Evolutionary conservation across 2,888 invertebrate species (phyloP), one percentile per base, ranked within the genome.

Genomic region (Sinhomidia bicolor): DNA sequence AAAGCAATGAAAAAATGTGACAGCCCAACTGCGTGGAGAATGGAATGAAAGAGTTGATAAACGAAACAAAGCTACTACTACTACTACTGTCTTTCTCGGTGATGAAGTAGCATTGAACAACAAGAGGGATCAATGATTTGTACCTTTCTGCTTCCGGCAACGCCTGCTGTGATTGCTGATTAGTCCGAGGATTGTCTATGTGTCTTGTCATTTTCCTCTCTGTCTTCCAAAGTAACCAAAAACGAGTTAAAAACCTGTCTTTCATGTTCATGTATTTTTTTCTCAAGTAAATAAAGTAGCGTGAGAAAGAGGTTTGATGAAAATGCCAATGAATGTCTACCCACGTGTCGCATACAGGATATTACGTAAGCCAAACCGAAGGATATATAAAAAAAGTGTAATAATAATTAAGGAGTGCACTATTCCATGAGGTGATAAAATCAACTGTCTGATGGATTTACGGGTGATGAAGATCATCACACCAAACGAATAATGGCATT

Each of bases 121-220:
- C n/a, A n/a, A n/a, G 74, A n/a, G 26, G 51, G 76, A 54, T 84
- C 74, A 47, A 84, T 57, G 76, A 84, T 60, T 62, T 84, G 84
- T 60, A 76, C 71, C 41, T 68, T 79, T 80, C 41, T 12, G 65
- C 80, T 86, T 80, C 86, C 80, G 85, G 86, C 74, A 68, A 86
- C 86, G 86, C 86, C 86, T 57, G 86, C 80, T 81, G 71, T 71
- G 86, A 86, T 80, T 86, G 51, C 23, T 79, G 79, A 79, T 79
- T 79, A 79, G 57, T 36, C 2, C 14, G 26, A 47, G 74, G 47
- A 51, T 74, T 47, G 68, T 68, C 12, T 32, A 7, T 36, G 36
- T 36, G 3, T 36, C 7, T 36, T 36, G 20, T 44, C 14, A 20
- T 51, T 10, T 74, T 51, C 9, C 14, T n/a, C n/a, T 4, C 14